Evolutionary conservation across 2,113 vertebrate species (phyloP), one percentile per base, ranked within the genome.

Genomic region (Paracanthobrama guichenoti): DNA sequence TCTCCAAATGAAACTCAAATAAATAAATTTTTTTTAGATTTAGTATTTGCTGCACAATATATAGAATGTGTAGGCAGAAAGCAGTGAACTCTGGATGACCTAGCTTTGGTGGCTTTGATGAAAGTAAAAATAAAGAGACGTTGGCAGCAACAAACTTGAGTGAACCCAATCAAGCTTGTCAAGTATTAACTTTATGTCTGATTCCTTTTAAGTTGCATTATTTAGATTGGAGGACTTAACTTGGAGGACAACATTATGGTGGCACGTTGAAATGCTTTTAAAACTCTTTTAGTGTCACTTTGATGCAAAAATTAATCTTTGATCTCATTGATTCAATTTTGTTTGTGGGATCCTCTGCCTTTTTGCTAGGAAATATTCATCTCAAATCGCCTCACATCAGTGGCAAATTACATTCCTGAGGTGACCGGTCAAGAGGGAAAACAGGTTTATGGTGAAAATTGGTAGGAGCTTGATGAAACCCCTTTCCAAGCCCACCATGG

Each of bases 361-460:
- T 3, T 60, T 64, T 26, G 2, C 14, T 13, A 24, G 39, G 76
- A 26, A 73, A 73, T 62, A 42, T 2, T 62, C 4, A 26, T n/a
- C 35, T 46, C 57, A 79, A 62, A 79, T 79, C 5, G 6, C 18
- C 76, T 44, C 31, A 44, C 24, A n/a, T 35, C 22, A 60, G 39
- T 62, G 18, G 22, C 44, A 79, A 79, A 46, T 26, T 16, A 60
- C 76, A 18, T 79, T 24, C n/a, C 10, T 44, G 57, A 79, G 39
- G 35, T 79, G 57, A 79, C 13, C 4, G 35, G n/a, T 62, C 77
- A 44, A 18, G 8, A 44, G 57, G 39, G 13, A 79, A 79, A 42
- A 14, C 35, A 26, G 55, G 76, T 42, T 60, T 78, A 16, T 42
- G 55, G 22, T 78, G 22, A 55, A 78, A 42, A 79, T 44, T 62